Evolutionary conservation across 2,113 vertebrate genomes (phyloP), one percentile per base, ranked within the genome.

Genomic region (Mesoclemmys tuberculata): DNA sequence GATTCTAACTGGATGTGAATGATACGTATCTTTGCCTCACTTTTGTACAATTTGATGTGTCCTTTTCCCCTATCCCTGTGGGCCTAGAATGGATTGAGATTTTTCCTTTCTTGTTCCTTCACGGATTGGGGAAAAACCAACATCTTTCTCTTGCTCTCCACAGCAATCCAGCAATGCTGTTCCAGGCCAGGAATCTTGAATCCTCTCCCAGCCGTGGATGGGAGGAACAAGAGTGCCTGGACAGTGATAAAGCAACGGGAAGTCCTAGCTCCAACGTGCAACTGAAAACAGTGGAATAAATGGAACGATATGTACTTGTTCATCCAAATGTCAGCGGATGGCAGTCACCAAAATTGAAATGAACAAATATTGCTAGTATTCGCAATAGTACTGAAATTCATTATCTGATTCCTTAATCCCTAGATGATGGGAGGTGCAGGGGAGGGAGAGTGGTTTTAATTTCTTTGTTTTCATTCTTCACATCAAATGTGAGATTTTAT

Each of bases 331-430:
- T 41, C 12, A 51, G 4, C 4, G 11, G 4, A 5, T 24, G 29
- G 3, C 2, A 86, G 16, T 75, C 75, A 75, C 3, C 8, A 84
- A 49, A 2, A 52, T 13, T 74, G 13, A 11, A 48, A 3, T 77
- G 74, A 46, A 46, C 6, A 77, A 24, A 4, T 35, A 7, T 71
- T 78, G 81, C 2, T 31, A 85, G 44, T 26, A 48, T 1, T 83
- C 84, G 41, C 0, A 41, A 90, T 90, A 80, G 35, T 51, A 11
- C 7, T 35, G 38, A 7, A 55, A 79, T 95, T 91, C 8, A 4
- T 1, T 2, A 8, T 8, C 74, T 18, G 0, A 0, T 80, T 41
- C 3, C 84, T 21, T 7, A 3, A 29, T 74, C 9, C 79, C 3
- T 46, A 80, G 35, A 19, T 3, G 82, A 31, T 81, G 12, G 26